Conservation (phyloP, 2,797 vertebrate species). For the Sebastes nivosus region DNA sequence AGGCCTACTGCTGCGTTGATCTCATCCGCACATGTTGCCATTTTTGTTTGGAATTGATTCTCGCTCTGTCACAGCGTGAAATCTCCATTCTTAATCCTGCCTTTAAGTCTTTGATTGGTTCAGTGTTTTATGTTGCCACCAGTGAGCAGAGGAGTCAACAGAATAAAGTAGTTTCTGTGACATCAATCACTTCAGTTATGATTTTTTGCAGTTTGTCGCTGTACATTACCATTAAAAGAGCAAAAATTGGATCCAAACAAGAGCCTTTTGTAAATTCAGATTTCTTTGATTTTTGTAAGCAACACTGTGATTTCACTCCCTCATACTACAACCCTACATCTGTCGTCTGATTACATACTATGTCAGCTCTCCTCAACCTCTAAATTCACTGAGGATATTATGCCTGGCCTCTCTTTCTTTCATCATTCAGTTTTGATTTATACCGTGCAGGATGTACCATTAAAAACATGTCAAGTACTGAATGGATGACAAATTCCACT, state of each 20-base stretch:
- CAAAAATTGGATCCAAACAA: background rate
- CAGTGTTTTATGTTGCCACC: background rate
- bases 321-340: background rate
- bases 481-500: conserved; percentile 45
- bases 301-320: conserved; percentile 13
- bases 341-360: conserved; percentile 31
- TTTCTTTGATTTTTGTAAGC: background rate
- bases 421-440: conserved; percentile 60
- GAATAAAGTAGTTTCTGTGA: background rate
- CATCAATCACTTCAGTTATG: background rate
- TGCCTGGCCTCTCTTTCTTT: conserved; percentile 30
- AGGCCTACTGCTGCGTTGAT: background rate
- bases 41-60: conserved; percentile 8
- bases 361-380: conserved; percentile 35
- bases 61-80: background rate
- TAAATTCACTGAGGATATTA: conserved; percentile 38
- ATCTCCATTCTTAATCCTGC: conserved; percentile 2
- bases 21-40: background rate
- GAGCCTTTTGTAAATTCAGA: background rate
- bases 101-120: background rate
- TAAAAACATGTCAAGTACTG: conserved; percentile 54
- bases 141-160: background rate
- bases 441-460: conserved; percentile 27
- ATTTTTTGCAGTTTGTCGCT: background rate
- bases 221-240: background rate